phyloP scores from a whole-genome alignment of 2,797 vertebrate genomes.

The Halcyon leucocephala region DNA sequence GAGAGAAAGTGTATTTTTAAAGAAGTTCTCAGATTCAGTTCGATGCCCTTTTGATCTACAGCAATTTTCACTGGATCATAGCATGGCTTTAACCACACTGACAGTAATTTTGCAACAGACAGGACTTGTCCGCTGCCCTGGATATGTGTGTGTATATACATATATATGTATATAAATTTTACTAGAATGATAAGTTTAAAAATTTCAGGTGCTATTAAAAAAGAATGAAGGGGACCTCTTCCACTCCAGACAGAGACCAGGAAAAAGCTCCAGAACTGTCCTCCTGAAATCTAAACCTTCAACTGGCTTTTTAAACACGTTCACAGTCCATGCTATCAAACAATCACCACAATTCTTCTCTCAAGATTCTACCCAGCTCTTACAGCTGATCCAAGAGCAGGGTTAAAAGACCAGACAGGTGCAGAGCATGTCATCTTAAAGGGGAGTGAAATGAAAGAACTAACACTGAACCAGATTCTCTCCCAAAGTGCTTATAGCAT shows the following conservation, averaged over 20 bases:
- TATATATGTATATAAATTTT: neutral
- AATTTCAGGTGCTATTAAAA: neutral
- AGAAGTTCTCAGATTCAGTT: neutral
- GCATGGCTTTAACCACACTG: neutral
- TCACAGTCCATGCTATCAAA: neutral
- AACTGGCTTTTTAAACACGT: neutral
- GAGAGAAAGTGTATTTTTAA: neutral
- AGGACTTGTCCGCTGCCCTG: neutral
- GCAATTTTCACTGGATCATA: neutral
- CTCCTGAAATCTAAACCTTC: neutral
- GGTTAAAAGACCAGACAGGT: neutral
- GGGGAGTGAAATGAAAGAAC: neutral
- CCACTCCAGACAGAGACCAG: neutral
- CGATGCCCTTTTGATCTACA: neutral
- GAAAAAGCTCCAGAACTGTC: neutral
- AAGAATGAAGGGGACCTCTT: neutral
- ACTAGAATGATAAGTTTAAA: neutral
- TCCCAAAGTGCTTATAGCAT: neutral
- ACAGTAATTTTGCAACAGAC: neutral
- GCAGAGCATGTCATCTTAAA: neutral
- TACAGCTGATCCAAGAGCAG: neutral
- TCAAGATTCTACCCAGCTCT: neutral
- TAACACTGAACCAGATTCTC: neutral
- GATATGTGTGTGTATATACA: too few species aligned
- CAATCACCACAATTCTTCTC: neutral